Percentiles rank a stretch among this genome's conserved stretches.
These are phyloP conservation scores for Philypnodon macrostomus DNA, from an alignment of 2,797 vertebrate species.

Conservation along the genomic window DNA sequence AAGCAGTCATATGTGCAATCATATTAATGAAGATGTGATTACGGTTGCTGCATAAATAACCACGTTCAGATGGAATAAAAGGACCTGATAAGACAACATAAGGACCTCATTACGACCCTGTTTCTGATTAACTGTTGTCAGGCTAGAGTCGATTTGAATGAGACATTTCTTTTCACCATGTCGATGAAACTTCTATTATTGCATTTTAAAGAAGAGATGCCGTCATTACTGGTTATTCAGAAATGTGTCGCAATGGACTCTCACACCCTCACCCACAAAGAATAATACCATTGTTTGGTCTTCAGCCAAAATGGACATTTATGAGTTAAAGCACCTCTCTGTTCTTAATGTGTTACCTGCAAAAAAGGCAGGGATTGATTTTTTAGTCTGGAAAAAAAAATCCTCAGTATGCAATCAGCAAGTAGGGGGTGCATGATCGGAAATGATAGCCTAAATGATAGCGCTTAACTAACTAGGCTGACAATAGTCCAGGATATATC, in stretches of 20 bases:
- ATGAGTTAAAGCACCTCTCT: too few relatives aligned
- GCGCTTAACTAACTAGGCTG: too few relatives aligned
- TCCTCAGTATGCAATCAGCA: too few relatives aligned
- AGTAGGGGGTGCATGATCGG: too few relatives aligned
- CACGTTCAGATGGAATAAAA: conserved; percentile 28
- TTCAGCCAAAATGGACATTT: not conserved
- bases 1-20: conserved; percentile 51
- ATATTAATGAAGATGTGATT: conserved; percentile 61
- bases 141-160: conserved; percentile 9
- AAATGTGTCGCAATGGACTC: conserved; percentile 11
- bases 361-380: too few relatives aligned
- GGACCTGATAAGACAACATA: conserved; percentile 17
- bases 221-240: conserved; percentile 20
- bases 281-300: not conserved
- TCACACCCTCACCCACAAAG: not conserved
- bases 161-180: conserved; percentile 5
- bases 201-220: conserved; percentile 24
- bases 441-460: too few relatives aligned
- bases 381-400: too few relatives aligned
- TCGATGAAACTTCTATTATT: conserved; percentile 9
- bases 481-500: too few relatives aligned
- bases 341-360: too few relatives aligned
- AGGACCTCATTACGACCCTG: conserved; percentile 20
- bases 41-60: conserved; percentile 40
- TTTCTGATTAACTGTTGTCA: conserved; percentile 14